A percentile compares a stretch with the other conserved stretches of the same genome.
Conservation (phyloP, 92 coral and sea anemone genomes). For the Virgularia gustaviana region DNA sequence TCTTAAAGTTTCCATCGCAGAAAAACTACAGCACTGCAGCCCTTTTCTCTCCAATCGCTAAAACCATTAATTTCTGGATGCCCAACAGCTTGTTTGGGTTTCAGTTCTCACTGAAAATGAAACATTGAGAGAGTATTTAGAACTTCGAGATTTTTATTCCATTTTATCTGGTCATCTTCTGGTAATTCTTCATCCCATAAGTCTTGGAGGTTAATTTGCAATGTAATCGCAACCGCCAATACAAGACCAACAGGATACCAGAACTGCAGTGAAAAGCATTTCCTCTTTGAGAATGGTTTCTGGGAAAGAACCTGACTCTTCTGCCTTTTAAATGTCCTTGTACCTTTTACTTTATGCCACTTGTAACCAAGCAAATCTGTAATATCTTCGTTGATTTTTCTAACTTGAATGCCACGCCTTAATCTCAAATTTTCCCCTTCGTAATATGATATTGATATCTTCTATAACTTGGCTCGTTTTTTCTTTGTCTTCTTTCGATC, state of each 20-base stretch:
- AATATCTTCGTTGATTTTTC: neutral
- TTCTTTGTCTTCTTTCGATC: neutral
- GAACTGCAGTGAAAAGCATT: neutral
- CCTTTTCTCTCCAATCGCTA: neutral
- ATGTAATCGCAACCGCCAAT: neutral
- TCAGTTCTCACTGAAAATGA: neutral
- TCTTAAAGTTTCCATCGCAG: slow-evolving; percentile 14
- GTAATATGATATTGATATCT: neutral
- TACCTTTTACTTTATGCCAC: slow-evolving; percentile 1
- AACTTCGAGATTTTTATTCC: neutral
- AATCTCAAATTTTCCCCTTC: neutral
- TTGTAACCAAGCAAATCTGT: neutral
- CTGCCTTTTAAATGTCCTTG: neutral
- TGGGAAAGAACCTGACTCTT: neutral
- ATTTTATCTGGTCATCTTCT: neutral
- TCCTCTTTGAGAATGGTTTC: neutral
- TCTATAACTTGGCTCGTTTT: neutral
- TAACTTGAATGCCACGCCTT: slow-evolving; percentile 4
- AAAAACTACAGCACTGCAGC: neutral
- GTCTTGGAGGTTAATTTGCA: neutral
- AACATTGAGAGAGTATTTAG: neutral
- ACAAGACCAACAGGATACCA: neutral
- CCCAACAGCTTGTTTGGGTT: neutral
- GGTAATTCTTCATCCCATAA: neutral
- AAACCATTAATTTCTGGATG: neutral